Conservation (phyloP, 2,113 vertebrate species). For the Hiodon alosoides region DNA sequence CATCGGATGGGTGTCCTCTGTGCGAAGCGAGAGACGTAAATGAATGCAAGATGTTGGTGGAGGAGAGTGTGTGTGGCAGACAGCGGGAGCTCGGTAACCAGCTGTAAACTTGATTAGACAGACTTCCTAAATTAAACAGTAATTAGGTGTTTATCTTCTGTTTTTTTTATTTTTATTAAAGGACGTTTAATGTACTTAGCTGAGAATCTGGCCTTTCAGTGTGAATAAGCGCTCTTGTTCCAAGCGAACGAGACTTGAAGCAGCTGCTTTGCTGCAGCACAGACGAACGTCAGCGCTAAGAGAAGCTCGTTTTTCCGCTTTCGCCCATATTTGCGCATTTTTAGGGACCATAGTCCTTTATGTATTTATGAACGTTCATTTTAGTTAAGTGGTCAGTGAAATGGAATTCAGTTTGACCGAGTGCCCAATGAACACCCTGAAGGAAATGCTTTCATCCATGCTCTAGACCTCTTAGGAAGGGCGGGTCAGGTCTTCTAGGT, state of each 20-base stretch:
- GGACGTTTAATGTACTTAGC: not conserved
- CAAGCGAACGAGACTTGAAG: no score
- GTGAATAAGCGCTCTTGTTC: no score
- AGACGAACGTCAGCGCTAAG: no score
- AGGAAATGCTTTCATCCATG: conserved; percentile 26
- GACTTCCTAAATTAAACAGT: not conserved
- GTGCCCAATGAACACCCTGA: conserved; percentile 10
- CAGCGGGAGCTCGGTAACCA: not conserved
- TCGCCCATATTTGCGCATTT: no score
- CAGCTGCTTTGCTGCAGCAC: no score
- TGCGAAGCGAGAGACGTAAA: not conserved
- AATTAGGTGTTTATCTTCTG: not conserved
- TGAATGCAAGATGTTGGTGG: not conserved
- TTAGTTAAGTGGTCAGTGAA: not conserved
- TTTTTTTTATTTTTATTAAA: not conserved
- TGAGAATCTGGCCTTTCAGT: no score
- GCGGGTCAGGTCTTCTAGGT: conserved; percentile 36
- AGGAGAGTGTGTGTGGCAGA: not conserved
- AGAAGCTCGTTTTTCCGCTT: no score
- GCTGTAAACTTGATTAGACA: not conserved
- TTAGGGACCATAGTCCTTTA: not conserved
- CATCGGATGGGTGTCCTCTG: not conserved
- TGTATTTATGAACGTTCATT: not conserved
- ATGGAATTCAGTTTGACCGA: conserved; percentile 5
- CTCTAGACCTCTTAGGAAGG: conserved; percentile 25